phyloP scores from a whole-genome alignment of 1,140 invertebrate species.

The Drosophila mojavensis region DNA sequence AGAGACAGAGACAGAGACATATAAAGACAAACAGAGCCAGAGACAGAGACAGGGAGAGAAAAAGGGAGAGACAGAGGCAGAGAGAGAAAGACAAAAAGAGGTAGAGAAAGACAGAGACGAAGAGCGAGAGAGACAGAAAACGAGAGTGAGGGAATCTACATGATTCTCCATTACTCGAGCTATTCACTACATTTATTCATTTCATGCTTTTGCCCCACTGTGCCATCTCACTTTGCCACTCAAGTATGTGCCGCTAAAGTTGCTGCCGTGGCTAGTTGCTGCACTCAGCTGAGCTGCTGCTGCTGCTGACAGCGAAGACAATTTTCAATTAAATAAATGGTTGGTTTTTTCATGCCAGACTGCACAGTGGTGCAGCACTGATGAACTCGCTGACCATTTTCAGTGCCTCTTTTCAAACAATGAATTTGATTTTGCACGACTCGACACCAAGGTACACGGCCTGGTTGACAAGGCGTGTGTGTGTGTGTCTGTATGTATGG shows the following conservation, averaged over 20 bases:
- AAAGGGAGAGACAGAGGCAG: too few relatives aligned
- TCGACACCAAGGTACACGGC: not conserved
- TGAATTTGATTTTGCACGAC: not conserved
- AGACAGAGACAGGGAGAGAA: too few relatives aligned
- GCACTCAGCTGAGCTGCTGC: conserved; percentile 42
- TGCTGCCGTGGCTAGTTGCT: conserved; percentile 41
- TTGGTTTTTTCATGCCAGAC: conserved; percentile 60
- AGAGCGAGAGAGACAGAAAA: too few relatives aligned
- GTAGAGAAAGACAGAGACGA: too few relatives aligned
- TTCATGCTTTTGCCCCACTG: not conserved
- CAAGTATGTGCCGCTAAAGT: conserved; percentile 43
- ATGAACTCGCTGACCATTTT: conserved; percentile 6
- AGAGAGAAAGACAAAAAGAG: too few relatives aligned
- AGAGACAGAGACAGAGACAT: too few relatives aligned
- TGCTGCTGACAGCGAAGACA: conserved; percentile 70
- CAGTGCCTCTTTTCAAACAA: not conserved
- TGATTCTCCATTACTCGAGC: too few relatives aligned
- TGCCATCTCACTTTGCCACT: conserved; percentile 31
- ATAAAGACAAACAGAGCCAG: too few relatives aligned
- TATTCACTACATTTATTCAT: not conserved
- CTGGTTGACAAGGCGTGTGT: not conserved
- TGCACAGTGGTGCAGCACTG: conserved; percentile 54
- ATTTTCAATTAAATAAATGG: conserved; percentile 80
- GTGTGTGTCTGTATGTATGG: not conserved
- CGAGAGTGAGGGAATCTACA: too few relatives aligned